Percentiles rank a stretch among this genome's conserved stretches.
These are phyloP conservation scores for Buphagus erythrorhynchus DNA, from an alignment of 2,797 vertebrate species.

Conservation along the genomic window DNA sequence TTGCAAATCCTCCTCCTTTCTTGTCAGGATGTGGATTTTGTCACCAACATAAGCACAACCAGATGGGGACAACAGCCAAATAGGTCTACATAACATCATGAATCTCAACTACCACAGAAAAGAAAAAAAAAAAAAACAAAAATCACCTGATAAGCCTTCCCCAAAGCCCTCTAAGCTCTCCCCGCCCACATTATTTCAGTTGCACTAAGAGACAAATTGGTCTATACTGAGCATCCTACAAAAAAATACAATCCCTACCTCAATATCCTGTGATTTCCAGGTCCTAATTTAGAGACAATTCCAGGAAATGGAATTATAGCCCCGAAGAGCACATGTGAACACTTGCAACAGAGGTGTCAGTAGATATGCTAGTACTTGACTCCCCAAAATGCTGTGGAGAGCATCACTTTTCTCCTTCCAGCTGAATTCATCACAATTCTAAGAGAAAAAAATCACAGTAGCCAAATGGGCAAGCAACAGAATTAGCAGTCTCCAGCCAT, in stretches of 20 bases:
- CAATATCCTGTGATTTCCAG: neutral
- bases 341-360: neutral
- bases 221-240: neutral
- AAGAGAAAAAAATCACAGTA: neutral
- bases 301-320: neutral
- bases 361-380: neutral
- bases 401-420: neutral
- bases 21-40: neutral
- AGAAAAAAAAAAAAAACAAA: neutral
- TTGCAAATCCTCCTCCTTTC: neutral
- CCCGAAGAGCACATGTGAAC: fast-evolving
- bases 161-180: neutral
- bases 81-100: fast-evolving
- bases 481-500: neutral
- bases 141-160: fast-evolving
- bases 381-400: neutral
- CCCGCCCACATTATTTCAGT: neutral
- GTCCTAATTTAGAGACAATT: neutral
- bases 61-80: neutral
- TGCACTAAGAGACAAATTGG: neutral
- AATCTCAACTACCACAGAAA: neutral
- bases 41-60: neutral
- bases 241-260: neutral
- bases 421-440: neutral
- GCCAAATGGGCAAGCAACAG: neutral